Base-by-base conservation (phyloP, 2,888 invertebrate genomes). In the Cheilosia urbana region DNA sequence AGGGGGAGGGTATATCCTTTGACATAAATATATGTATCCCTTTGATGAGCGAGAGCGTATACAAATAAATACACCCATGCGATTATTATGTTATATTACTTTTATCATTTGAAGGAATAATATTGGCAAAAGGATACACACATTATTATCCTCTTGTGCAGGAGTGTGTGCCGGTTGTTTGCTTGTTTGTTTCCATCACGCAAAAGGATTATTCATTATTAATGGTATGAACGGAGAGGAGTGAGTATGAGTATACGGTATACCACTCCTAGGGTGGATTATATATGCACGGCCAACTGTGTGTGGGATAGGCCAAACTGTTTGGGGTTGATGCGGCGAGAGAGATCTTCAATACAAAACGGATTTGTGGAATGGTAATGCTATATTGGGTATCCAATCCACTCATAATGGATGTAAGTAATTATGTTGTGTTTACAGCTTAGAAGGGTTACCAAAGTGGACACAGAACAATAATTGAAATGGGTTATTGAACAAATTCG, bases 131-230 rank as follows among this genome's bases (percentile, higher is more conserved):
- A 21, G 45, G 68, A 62, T 45, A 30, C 27, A 68, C 37, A 63
- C 66, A 40, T 53, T 53, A 53, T 37, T 51, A 65, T 49, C 49
- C 63, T 51, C 19, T 1, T 11, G 13, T 17, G 11, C 34, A 60
- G 13, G 13, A 11, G 13, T 65, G 13, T 51, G n/a, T 34, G 21
- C 27, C 1, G 9, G 11, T 0, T 13, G 6, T 62, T n/a, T 30
- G 30, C 15, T 19, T 65, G n/a, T 40, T 49, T 51, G 37, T 37
- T 47, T 63, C 21, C 30, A 21, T 66, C 27, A 68, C 27, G 68
- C 68, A 69, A 57, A 69, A 69, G 68, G 68, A 69, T 69, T 69
- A 69, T 69, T 69, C 45, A 69, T 69, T 69, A 69, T 69, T 69
- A 57, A 69, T 69, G 57, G 17, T 2, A 37, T 11, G 51, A 1